A percentile compares a stretch with the other conserved stretches of the same genome.
Conservation (phyloP, 2,888 invertebrate genomes). For the Troides helena region DNA sequence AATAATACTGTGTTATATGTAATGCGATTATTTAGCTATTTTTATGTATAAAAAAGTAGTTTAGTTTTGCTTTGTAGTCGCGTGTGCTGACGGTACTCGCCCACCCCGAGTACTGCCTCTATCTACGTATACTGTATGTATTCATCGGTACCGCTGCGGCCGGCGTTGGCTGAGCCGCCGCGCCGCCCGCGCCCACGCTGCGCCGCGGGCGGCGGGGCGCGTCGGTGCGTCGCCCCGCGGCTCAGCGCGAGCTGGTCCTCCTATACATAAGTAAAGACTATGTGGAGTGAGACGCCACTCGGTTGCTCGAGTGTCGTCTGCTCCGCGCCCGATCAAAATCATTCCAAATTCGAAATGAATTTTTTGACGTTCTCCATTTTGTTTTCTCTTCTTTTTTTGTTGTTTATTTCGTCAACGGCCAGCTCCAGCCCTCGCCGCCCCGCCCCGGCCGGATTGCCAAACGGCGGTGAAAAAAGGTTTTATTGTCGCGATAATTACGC, state of each 20-base stretch:
- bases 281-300: slow-evolving; percentile 66
- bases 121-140: slow-evolving; percentile 72
- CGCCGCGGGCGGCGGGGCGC: slow-evolving; percentile 49
- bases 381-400: slow-evolving; percentile 23
- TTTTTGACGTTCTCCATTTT: slow-evolving; percentile 50
- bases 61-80: slow-evolving; percentile 21
- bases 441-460: slow-evolving; percentile 8
- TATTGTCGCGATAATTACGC: slow-evolving; percentile 2
- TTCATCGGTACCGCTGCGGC: slow-evolving; percentile 76
- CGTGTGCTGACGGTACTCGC: slow-evolving; percentile 57
- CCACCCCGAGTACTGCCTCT: slow-evolving; percentile 64
- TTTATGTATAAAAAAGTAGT: too few relatives aligned
- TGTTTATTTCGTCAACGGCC: slow-evolving; percentile 34
- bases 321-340: slow-evolving; percentile 73
- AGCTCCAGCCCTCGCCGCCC: slow-evolving; percentile 1
- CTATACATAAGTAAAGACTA: slow-evolving; percentile 67
- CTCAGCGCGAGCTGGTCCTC: slow-evolving; percentile 46
- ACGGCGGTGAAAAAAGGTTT: neutral
- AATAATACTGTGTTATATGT: too few relatives aligned
- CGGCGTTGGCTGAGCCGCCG: slow-evolving; percentile 56
- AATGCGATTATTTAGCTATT: too few relatives aligned
- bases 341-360: slow-evolving; percentile 69
- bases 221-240: slow-evolving; percentile 54
- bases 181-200: slow-evolving; percentile 50
- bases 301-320: slow-evolving; percentile 75